Conservation (phyloP, 1,140 invertebrate species). For the Caenorhabditis inopinata region DNA sequence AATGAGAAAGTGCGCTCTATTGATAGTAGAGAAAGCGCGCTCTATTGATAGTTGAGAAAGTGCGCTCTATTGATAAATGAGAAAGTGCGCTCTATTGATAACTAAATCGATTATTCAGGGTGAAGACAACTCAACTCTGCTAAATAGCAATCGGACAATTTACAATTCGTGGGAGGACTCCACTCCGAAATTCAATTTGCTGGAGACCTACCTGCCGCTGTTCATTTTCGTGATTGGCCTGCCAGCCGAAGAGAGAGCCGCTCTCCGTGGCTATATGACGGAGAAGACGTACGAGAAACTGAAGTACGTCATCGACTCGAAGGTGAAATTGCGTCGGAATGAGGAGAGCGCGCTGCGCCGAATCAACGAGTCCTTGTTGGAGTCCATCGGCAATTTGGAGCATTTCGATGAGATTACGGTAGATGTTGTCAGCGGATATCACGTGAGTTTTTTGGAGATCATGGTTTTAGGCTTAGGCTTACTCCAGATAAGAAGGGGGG, state of each 20-base stretch:
- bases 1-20: no score
- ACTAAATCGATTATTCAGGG: background rate
- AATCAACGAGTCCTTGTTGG: background rate
- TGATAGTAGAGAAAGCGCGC: no score
- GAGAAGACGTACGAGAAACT: slow-evolving; percentile 7
- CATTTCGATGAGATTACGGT: background rate
- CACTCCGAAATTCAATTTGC: background rate
- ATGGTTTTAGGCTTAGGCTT: no score
- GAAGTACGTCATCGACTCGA: slow-evolving; percentile 5
- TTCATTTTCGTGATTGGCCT: background rate
- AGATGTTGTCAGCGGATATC: background rate
- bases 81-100: no score
- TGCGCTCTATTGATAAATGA: no score
- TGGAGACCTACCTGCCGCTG: background rate
- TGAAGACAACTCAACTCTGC: background rate
- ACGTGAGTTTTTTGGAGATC: background rate
- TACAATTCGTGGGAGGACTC: background rate
- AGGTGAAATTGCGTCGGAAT: background rate
- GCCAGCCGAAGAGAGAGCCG: background rate
- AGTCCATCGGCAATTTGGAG: slow-evolving; percentile 19
- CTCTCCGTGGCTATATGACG: background rate
- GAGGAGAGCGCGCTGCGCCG: background rate
- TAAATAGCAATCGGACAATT: background rate
- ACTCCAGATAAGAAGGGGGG: no score
- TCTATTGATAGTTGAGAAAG: no score